Conservation (phyloP, 53 echinoderm and acorn worm species). For the Echinometra lucunter region DNA sequence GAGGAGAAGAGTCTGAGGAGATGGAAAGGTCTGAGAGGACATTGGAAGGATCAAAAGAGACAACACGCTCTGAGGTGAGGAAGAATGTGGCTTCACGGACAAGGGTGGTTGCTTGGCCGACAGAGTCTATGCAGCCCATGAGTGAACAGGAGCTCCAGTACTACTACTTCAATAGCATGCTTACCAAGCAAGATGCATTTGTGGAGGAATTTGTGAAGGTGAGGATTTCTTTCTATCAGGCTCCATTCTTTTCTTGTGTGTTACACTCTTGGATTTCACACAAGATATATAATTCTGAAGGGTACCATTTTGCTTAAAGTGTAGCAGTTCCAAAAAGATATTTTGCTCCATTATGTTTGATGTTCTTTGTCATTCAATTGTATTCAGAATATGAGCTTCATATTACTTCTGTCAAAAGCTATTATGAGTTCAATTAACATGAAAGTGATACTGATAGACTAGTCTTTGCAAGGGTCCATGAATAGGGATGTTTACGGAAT, state of each 20-base stretch:
- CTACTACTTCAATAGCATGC: slow-evolving; percentile 90
- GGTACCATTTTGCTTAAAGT: no score
- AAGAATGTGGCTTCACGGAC: neutral
- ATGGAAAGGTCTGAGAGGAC: neutral
- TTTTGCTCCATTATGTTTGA: no score
- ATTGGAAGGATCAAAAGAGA: neutral
- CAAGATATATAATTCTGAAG: no score
- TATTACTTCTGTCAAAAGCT: no score
- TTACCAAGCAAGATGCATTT: slow-evolving; percentile 79
- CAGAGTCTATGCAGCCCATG: slow-evolving; percentile 75
- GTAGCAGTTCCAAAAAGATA: no score
- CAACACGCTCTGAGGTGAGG: neutral
- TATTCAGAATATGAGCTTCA: no score
- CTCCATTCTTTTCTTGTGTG: neutral
- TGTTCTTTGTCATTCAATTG: no score
- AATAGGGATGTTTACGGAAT: no score
- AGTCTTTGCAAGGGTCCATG: no score
- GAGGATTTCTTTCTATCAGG: neutral
- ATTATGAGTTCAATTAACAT: no score
- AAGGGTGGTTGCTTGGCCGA: slow-evolving; percentile 22
- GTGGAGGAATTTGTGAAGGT: slow-evolving; percentile 91
- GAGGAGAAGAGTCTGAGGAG: neutral
- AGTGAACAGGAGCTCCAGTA: slow-evolving; percentile 75
- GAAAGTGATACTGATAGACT: no score
- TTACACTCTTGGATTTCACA: neutral